Evolutionary conservation across 2,888 invertebrate genomes (phyloP).

Genomic region (Caenorhabditis sp.): DNA sequence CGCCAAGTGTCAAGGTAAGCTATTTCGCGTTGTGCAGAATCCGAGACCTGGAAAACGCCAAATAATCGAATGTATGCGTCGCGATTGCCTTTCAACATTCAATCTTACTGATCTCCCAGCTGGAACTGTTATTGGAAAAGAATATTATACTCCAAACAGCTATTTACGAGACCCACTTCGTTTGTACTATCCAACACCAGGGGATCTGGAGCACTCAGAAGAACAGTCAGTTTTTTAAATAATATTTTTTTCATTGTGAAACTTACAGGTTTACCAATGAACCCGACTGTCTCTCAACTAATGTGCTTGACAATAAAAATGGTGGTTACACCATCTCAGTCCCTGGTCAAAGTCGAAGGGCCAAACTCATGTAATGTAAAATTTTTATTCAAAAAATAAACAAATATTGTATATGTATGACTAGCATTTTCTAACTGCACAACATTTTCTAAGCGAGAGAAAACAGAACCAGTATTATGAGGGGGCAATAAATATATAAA

Average conservation of each 20-base stretch:
- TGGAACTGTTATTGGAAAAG: conserved; percentile 31
- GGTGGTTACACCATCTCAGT: neutral
- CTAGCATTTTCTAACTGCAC: neutral
- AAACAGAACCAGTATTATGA: neutral
- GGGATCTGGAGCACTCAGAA: neutral
- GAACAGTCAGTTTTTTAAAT: neutral
- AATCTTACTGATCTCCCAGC: conserved; percentile 17
- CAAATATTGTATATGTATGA: neutral
- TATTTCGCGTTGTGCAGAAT: conserved; percentile 22
- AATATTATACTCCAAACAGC: neutral
- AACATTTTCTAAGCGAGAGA: neutral
- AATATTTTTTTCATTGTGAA: neutral
- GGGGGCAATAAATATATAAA: neutral
- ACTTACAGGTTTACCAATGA: neutral
- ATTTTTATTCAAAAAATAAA: neutral
- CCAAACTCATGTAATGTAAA: neutral
- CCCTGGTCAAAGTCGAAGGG: conserved; percentile 1
- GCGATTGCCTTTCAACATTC: conserved; percentile 23
- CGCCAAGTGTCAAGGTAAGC: conserved; percentile 12
- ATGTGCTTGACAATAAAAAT: neutral
- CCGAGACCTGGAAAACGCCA: conserved; percentile 2
- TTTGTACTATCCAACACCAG: neutral
- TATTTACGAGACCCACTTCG: neutral
- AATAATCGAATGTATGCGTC: conserved; percentile 30
- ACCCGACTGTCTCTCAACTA: neutral